Percentiles rank a stretch among this genome's conserved stretches.
Conservation (phyloP, 2,888 invertebrate species). For the Aphodius granarius region DNA sequence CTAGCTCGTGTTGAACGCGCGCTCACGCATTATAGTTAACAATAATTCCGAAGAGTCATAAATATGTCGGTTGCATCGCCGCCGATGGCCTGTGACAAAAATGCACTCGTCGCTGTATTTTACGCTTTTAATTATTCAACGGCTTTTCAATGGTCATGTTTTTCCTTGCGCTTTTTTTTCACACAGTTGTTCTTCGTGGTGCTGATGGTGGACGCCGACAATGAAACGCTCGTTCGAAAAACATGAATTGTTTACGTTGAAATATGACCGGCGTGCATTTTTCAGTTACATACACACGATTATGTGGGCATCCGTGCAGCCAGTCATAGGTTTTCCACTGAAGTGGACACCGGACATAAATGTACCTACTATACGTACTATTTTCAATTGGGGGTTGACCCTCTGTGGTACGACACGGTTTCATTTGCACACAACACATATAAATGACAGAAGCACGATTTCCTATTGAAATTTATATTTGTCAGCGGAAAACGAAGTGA, state of each 20-base stretch:
- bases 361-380: neutral
- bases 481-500: neutral
- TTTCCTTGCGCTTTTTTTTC: constrained; percentile 12
- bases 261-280: constrained; percentile 12
- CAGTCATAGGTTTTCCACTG: neutral
- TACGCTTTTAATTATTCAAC: constrained; percentile 21
- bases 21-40: constrained; percentile 18
- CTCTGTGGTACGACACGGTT: neutral
- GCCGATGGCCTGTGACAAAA: constrained; percentile 23
- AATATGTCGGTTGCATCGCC: constrained; percentile 25
- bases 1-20: constrained; percentile 15
- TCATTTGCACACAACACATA: neutral
- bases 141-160: constrained; percentile 17
- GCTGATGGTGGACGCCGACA: constrained; percentile 9
- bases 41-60: constrained; percentile 28
- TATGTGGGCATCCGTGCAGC: neutral
- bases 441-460: neutral
- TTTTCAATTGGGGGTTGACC: neutral
- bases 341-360: constrained; percentile 7
- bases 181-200: constrained; percentile 6
- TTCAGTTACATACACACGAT: constrained; percentile 13
- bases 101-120: constrained; percentile 18
- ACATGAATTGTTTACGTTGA: constrained; percentile 10
- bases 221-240: constrained; percentile 15
- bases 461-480: neutral